Conservation (phyloP, 2,888 invertebrate genomes). For the Drosophila pseudotalamancana region DNA sequence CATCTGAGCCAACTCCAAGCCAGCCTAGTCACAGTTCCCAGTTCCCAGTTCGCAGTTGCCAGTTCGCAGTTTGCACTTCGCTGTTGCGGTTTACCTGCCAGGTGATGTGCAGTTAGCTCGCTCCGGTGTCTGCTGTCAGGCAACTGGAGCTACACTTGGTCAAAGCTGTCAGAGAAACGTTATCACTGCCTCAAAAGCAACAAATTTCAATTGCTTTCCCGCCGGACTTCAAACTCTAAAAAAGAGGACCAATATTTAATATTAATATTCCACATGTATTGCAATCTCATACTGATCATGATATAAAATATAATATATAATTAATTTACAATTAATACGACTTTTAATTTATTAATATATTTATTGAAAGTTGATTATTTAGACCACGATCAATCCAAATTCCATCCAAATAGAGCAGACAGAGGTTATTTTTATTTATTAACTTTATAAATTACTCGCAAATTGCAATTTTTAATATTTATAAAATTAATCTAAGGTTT, state of each 20-base stretch:
- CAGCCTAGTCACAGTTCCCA: constrained; percentile 16
- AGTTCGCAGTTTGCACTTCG: constrained; percentile 35
- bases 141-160: constrained; percentile 36
- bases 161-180: constrained; percentile 32
- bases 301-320: no score
- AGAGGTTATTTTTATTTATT: no score
- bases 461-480: no score
- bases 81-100: constrained; percentile 67
- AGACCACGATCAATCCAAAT: no score
- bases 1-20: constrained; percentile 37
- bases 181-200: constrained; percentile 14
- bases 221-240: neutral
- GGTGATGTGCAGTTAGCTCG: constrained; percentile 70
- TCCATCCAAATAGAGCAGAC: no score
- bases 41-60: constrained; percentile 22
- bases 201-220: constrained; percentile 1
- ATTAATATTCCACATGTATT: no score
- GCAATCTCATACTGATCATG: neutral
- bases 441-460: no score
- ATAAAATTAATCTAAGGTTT: no score
- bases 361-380: no score
- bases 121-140: constrained; percentile 29
- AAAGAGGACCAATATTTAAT: no score
- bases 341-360: no score
- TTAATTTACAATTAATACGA: no score